These are phyloP conservation scores for Quadroppia sp. DNA, from an alignment of 2,888 invertebrate species.

Conservation along the genomic window DNA sequence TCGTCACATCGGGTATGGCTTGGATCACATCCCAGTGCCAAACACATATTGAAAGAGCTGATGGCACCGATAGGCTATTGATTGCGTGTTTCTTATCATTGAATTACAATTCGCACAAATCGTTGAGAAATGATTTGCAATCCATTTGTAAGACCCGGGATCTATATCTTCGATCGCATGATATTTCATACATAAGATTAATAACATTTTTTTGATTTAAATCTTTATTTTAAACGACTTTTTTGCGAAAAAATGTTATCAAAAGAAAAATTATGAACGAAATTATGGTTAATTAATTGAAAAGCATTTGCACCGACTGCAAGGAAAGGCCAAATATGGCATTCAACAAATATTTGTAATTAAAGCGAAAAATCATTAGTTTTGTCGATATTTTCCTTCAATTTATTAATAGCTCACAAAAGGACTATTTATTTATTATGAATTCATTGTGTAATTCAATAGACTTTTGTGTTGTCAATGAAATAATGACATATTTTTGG, in stretches of 20 bases:
- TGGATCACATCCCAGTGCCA: not conserved
- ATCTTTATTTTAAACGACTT: not conserved
- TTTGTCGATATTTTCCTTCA: not conserved
- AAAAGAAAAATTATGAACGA: not conserved
- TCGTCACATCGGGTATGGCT: not conserved
- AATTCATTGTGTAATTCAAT: not conserved
- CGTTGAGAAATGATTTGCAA: not conserved
- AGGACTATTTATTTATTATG: not conserved
- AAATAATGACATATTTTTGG: not conserved
- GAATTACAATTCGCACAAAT: conserved; percentile 15
- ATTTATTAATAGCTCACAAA: not conserved
- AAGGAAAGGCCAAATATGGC: not conserved
- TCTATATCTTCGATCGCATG: not conserved
- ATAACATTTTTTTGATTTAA: not conserved
- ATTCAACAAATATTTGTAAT: not conserved
- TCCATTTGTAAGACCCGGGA: not conserved
- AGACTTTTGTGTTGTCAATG: not conserved
- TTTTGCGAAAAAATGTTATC: not conserved
- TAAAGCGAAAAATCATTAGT: not conserved
- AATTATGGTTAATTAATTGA: not conserved
- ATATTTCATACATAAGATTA: not conserved
- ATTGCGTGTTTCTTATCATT: conserved; percentile 12
- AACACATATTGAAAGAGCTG: not conserved
- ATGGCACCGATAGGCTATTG: not conserved
- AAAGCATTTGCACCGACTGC: not conserved